Conservation (phyloP, 2,888 invertebrate genomes). For the Xanthia togata region DNA sequence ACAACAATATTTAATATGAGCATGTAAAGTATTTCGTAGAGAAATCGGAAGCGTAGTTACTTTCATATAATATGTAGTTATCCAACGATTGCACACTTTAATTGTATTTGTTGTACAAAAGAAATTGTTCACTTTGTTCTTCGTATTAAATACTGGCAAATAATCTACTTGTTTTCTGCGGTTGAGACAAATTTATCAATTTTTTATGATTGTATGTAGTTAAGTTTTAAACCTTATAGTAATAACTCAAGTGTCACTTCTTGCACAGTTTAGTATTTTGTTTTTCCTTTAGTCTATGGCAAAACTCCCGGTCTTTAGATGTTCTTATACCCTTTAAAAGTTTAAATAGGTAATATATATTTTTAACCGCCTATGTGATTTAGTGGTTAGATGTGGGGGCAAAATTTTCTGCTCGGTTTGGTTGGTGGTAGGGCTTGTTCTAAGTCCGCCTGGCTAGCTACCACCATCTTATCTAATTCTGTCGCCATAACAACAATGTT, state of each 20-base stretch:
- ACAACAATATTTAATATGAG: background rate
- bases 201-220: background rate
- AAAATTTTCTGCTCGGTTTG: too few species aligned
- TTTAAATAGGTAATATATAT: background rate
- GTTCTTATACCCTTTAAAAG: background rate
- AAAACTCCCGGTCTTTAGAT: background rate
- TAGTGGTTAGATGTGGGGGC: too few species aligned
- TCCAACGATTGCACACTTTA: constrained; percentile 47
- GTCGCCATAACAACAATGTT: too few species aligned
- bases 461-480: too few species aligned
- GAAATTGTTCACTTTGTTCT: constrained; percentile 33
- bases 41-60: constrained; percentile 51
- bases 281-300: background rate
- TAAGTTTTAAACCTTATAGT: background rate
- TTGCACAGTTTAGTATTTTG: background rate
- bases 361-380: too few species aligned
- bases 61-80: constrained; percentile 55
- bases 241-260: background rate
- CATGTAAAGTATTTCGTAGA: constrained; percentile 39
- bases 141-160: background rate
- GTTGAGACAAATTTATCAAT: background rate
- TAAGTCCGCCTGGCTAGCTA: too few species aligned
- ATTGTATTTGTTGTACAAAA: constrained; percentile 43
- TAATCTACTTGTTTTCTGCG: background rate
- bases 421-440: too few species aligned